Conservation (phyloP, 2,113 vertebrate genomes). For the Antechinus flavipes region DNA sequence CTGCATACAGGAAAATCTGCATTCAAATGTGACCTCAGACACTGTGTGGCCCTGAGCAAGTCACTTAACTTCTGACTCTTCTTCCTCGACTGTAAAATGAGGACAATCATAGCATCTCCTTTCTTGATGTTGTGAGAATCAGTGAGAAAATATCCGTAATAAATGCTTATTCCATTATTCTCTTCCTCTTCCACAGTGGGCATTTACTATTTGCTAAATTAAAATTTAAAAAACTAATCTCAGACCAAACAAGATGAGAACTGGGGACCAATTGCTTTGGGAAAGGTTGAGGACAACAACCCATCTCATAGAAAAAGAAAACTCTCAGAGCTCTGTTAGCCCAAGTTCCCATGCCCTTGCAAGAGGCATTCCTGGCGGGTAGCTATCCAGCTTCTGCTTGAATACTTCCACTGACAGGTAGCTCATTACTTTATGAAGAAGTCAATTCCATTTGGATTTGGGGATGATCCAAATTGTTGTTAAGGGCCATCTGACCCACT, state of each 20-base stretch:
- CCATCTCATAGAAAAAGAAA: background rate
- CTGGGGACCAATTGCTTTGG: background rate
- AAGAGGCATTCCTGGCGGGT: background rate
- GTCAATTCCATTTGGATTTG: background rate
- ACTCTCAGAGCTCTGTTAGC: background rate
- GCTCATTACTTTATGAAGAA: background rate
- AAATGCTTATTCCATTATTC: background rate
- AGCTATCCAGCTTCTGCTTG: background rate
- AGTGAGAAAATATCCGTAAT: background rate
- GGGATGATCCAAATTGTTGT: background rate
- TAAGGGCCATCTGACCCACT: background rate
- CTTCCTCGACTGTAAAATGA: background rate
- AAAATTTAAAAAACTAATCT: background rate
- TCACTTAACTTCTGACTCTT: background rate
- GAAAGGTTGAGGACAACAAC: background rate
- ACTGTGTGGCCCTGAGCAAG: background rate
- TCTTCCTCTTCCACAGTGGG: background rate
- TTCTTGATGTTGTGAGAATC: background rate
- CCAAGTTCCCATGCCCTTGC: background rate
- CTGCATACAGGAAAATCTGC: background rate
- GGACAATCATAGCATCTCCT: background rate
- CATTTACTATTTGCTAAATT: background rate
- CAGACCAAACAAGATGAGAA: background rate
- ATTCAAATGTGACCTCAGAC: background rate
- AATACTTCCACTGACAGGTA: background rate